Percentiles rank a stretch among this genome's conserved stretches.
Conservation (phyloP, 2,888 invertebrate species). For the Ophion obscuratus region DNA sequence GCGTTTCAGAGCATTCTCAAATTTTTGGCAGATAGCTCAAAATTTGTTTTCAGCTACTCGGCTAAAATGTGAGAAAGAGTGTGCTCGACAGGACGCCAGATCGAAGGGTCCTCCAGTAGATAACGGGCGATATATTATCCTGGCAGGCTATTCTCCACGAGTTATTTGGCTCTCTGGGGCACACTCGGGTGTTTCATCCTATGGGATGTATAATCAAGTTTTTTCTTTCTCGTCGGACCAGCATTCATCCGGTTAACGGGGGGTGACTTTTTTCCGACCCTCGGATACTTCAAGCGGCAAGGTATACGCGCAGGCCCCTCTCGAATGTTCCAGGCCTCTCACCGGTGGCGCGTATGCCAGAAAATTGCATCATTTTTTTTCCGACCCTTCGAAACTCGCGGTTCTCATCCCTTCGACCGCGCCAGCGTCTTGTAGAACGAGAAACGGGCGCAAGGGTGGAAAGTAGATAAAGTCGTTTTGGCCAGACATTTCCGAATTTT, state of each 20-base stretch:
- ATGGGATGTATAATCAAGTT: slow-evolving; percentile 57
- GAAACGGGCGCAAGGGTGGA: background rate
- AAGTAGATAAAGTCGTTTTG: slow-evolving; percentile 46
- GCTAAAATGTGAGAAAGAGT: slow-evolving; percentile 27
- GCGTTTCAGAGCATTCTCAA: too few relatives aligned
- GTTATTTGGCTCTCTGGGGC: slow-evolving; percentile 24
- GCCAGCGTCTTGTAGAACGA: background rate
- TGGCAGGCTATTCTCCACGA: slow-evolving; percentile 29
- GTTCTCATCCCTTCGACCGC: slow-evolving; percentile 40
- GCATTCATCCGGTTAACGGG: slow-evolving; percentile 59
- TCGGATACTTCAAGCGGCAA: background rate
- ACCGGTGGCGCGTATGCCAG: slow-evolving; percentile 9
- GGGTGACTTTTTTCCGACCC: slow-evolving; percentile 48
- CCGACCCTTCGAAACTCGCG: slow-evolving; percentile 19
- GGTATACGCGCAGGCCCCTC: background rate
- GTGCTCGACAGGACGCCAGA: slow-evolving; percentile 24
- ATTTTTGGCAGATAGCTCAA: too few relatives aligned
- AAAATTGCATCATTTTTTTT: slow-evolving; percentile 62
- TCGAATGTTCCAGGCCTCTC: background rate
- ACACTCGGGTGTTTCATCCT: slow-evolving; percentile 41
- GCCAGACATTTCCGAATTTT: slow-evolving; percentile 17
- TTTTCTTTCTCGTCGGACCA: slow-evolving; percentile 44
- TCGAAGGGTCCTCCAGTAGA: slow-evolving; percentile 28
- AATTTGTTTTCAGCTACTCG: background rate
- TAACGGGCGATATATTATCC: slow-evolving; percentile 51